Base-by-base conservation (phyloP, 2,888 invertebrate genomes). In the Dascillus cervinus region DNA sequence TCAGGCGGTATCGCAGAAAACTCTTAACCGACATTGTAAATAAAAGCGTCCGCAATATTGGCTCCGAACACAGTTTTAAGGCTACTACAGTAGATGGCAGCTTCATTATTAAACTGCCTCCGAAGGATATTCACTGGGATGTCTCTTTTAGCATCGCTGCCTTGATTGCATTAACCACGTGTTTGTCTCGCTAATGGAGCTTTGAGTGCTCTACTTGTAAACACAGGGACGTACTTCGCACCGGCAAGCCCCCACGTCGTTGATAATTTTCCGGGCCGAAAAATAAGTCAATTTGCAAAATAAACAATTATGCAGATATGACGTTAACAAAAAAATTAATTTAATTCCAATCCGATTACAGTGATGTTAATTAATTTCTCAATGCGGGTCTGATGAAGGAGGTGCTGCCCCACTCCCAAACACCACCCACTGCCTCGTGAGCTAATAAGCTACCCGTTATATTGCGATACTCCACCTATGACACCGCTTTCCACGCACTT, bases 381-480 rank as follows among this genome's bases (percentile, higher is more conserved):
- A 31, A 30, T 35, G 24, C 30, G 30, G 29, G 29, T 29, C 31
- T 34, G 29, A 11, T 20, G 27, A 30, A 39, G 39, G 39, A 39
- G 39, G 39, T 29, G 36, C 39, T 36, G 26, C 25, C 39, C 39
- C 39, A 37, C 39, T 39, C 32, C 35, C 19, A 11, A 21, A 15
- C 32, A 22, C 37, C 40, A 35, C 38, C 40, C 37, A 43, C 43
- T 35, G 38, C 36, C 38, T 38, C 30, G 38, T 28, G 33, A 43
- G 38, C 34, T 39, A 43, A 39, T 40, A 31, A 28, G 39, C 37
- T 34, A 33, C 30, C 29, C 29, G 22, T 22, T 14, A 14, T 28
- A 20, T 19, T 29, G 26, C 32, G 15, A 22, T 29, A 22, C 37
- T 34, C 33, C 34, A 37, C 36, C 36, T 37, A 28, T 32, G 31